phyloP scores from a whole-genome alignment of 2,888 invertebrate species.

The Tetranychus truncatus region DNA sequence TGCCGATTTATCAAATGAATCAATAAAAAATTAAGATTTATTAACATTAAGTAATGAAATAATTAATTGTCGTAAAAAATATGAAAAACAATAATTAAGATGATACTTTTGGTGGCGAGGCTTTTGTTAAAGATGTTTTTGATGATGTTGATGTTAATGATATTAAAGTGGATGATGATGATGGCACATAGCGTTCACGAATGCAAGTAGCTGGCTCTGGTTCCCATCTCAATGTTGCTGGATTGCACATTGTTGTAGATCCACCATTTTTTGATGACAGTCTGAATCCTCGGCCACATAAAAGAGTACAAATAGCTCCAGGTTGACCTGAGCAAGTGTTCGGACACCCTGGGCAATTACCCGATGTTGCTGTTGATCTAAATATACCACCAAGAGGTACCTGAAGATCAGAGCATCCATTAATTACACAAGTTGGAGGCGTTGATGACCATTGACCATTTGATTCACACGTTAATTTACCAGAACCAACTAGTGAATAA shows the following conservation, averaged over 20 bases:
- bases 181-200: neutral
- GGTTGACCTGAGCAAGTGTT: neutral
- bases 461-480: neutral
- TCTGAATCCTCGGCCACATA: constrained; percentile 10
- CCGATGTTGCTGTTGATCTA: neutral
- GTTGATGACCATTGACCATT: constrained; percentile 10
- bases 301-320: neutral
- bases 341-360: neutral
- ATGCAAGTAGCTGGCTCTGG: constrained; percentile 8
- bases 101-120: neutral
- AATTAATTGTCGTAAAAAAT: no score
- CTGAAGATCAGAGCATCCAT: neutral
- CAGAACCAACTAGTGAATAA: neutral
- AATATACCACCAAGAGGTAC: constrained; percentile 5
- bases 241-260: neutral
- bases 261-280: neutral
- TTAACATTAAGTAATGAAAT: no score
- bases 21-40: no score
- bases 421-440: neutral
- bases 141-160: neutral
- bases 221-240: constrained; percentile 6
- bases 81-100: neutral
- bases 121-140: neutral
- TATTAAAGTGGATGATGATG: neutral
- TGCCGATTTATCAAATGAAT: no score